Base-by-base conservation (phyloP, 2,888 invertebrate species). In the Mycalesis mineus region DNA sequence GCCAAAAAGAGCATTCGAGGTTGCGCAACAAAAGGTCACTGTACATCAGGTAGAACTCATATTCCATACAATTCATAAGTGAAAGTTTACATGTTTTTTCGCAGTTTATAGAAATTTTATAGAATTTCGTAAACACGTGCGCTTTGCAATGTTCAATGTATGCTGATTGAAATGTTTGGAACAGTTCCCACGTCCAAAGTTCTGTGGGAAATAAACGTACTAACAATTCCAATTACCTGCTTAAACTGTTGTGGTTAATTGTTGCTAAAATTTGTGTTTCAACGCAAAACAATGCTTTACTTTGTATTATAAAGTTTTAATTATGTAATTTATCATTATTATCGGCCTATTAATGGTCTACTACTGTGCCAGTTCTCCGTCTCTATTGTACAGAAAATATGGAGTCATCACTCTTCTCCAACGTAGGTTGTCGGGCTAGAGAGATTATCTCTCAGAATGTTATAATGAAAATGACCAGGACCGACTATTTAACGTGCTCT, bases 11-110 rank as follows among this genome's bases (percentile, higher is more conserved):
- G 72, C 81, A 79, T 67, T 66, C 63, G 58, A 28, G 48, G 57
- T 84, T 81, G 79, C 76, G 64, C 77, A 72, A 78, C 64, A 67
- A 65, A 69, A 68, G 64, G 55, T 58, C 39, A 14, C 28, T 4
- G 22, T 5, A 22, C 40, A 62, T 68, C 71, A 74, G 68, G 69
- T 70, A 68, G 58, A 69, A 48, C 45, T 36, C 14, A 52, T 42
- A 50, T 45, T 44, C 45, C 33, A 31, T 41, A 48, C 42, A 49
- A 49, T 49, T 42, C 37, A 17, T 33, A 40, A 53, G 62, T 60
- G 63, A 62, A 64, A 62, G 63, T 55, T n/a, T 39, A 49, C 5
- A 37, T 41, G 39, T 33, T 42, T 56, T 58, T 55, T 55, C 22
- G 22, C 33, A 49, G 33, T 48, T 42, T 48, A 36, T 48, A 7